phyloP scores from a whole-genome alignment of 1,140 invertebrate genomes.

The Zaprionus taronus region DNA sequence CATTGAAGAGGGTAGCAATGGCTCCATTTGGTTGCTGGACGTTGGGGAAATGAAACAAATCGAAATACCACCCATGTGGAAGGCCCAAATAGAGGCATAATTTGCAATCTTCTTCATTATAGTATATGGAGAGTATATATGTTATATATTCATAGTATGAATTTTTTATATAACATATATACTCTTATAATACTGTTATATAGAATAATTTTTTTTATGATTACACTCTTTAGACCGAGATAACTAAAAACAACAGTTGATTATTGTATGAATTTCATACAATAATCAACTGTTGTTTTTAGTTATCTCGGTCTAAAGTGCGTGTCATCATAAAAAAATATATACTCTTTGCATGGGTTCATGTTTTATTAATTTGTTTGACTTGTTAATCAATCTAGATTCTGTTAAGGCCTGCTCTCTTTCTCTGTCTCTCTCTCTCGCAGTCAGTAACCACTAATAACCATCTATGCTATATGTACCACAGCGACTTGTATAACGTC shows the following conservation, averaged over 20 bases:
- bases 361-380: neutral
- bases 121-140: neutral
- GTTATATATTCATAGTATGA: neutral
- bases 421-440: neutral
- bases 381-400: constrained; percentile 7
- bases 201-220: neutral
- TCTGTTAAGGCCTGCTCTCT: neutral
- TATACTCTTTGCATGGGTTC: neutral
- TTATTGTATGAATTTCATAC: neutral
- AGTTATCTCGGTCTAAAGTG: constrained; percentile 3
- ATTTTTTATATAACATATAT: too few species aligned
- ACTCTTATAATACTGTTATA: too few species aligned
- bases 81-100: constrained; percentile 21
- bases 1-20: constrained; percentile 62
- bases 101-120: neutral
- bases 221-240: neutral
- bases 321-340: neutral
- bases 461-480: neutral
- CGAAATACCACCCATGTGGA: constrained; percentile 57
- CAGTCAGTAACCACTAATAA: neutral
- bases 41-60: constrained; percentile 52
- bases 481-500: neutral
- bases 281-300: neutral
- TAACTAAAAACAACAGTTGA: constrained; percentile 4
- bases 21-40: constrained; percentile 62